A percentile compares a stretch with the other conserved stretches of the same genome.
phyloP scores from a whole-genome alignment of 2,888 invertebrate genomes.

The Gandaritis pyraliata region DNA sequence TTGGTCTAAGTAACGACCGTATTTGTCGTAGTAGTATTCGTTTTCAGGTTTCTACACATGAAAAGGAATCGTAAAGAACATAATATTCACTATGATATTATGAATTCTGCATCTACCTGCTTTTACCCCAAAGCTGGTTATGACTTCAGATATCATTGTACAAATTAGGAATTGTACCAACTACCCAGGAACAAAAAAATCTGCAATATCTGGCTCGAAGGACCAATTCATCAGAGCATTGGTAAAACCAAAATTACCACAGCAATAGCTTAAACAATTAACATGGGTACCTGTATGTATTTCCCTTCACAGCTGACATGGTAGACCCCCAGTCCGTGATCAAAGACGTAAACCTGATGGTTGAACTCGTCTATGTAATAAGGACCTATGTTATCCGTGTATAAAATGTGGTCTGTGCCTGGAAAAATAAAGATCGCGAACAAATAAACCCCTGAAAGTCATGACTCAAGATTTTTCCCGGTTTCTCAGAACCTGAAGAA shows the following conservation, averaged over 20 bases:
- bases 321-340: conserved; percentile 53
- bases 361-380: conserved; percentile 67
- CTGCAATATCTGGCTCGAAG: too few relatives aligned
- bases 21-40: conserved; percentile 57
- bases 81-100: background rate
- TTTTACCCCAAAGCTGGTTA: too few relatives aligned
- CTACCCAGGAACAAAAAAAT: too few relatives aligned
- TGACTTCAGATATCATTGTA: too few relatives aligned
- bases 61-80: background rate
- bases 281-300: conserved; percentile 46
- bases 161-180: too few relatives aligned
- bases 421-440: conserved; percentile 15
- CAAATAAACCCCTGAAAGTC: too few relatives aligned
- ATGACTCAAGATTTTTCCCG: too few relatives aligned
- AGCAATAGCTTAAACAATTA: background rate
- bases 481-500: too few relatives aligned
- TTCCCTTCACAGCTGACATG: conserved; percentile 60
- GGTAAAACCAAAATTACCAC: background rate
- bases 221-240: background rate
- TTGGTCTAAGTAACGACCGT: conserved; percentile 58
- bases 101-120: too few relatives aligned
- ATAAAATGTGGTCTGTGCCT: conserved; percentile 59
- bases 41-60: conserved; percentile 34
- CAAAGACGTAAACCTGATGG: conserved; percentile 64
- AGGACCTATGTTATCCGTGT: conserved; percentile 54